phyloP scores from a whole-genome alignment of 1,140 invertebrate species.

The Leptinotarsa undecemlineata region DNA sequence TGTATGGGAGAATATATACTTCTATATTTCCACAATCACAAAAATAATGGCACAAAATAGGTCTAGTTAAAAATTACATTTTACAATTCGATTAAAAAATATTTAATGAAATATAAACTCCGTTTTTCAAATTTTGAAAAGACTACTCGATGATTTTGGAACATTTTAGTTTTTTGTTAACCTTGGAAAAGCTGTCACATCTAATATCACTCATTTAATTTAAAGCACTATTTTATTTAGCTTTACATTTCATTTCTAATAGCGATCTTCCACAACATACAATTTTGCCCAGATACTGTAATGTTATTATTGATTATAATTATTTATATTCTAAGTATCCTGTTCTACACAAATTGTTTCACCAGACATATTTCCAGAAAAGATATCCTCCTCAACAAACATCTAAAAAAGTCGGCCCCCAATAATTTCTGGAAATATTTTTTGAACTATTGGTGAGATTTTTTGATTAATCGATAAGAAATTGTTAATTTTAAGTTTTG shows the following conservation, averaged over 20 bases:
- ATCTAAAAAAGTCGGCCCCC: neutral
- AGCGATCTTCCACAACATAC: conserved; percentile 9
- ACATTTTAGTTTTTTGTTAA: neutral
- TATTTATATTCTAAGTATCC: no score
- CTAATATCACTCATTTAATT: neutral
- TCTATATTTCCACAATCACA: no score
- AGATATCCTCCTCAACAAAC: conserved; percentile 29
- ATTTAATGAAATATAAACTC: no score
- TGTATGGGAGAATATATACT: no score
- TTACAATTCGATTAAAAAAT: no score
- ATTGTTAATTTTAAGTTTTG: conserved; percentile 21
- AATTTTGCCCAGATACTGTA: conserved; percentile 11
- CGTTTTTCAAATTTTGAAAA: no score
- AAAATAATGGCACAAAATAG: no score
- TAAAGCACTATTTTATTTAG: neutral
- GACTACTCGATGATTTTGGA: no score
- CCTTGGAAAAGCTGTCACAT: neutral
- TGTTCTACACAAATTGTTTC: no score
- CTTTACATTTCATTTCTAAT: no score
- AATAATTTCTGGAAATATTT: conserved; percentile 25
- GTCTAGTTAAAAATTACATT: no score
- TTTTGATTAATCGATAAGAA: conserved; percentile 14
- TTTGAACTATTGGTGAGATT: neutral
- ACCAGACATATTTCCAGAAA: conserved; percentile 21
- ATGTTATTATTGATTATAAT: neutral